Percentiles rank a stretch among this genome's conserved stretches.
phyloP scores from a whole-genome alignment of 2,888 invertebrate genomes.

The Alcis repandata region DNA sequence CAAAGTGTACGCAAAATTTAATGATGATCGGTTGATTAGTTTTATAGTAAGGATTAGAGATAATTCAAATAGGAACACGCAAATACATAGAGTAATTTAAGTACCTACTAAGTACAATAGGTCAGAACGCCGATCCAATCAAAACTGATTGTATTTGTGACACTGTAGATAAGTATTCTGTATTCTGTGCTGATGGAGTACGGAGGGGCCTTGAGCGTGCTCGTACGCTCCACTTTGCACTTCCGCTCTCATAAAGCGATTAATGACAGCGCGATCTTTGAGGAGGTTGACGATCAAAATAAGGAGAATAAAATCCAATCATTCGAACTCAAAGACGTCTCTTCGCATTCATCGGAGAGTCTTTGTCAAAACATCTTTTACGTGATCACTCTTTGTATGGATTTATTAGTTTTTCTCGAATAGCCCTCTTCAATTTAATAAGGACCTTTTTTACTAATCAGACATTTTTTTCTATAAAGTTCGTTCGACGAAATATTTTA shows the following conservation, averaged over 20 bases:
- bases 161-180: constrained; percentile 36
- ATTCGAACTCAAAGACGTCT: constrained; percentile 55
- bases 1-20: too few relatives aligned
- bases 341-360: constrained; percentile 44
- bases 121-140: neutral
- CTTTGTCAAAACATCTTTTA: constrained; percentile 46
- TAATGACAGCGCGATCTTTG: constrained; percentile 78
- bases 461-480: neutral
- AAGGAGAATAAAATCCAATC: constrained; percentile 75
- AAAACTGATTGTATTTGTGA: constrained; percentile 18
- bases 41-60: too few relatives aligned
- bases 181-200: constrained; percentile 30
- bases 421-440: constrained; percentile 28
- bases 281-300: constrained; percentile 68
- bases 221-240: constrained; percentile 79
- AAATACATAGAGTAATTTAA: too few relatives aligned
- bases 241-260: constrained; percentile 81
- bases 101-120: neutral
- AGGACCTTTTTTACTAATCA: constrained; percentile 11
- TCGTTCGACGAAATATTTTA: neutral
- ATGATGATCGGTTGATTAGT: too few relatives aligned
- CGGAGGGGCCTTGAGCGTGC: constrained; percentile 64
- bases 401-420: constrained; percentile 35
- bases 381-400: constrained; percentile 36
- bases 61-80: too few relatives aligned